phyloP scores from a whole-genome alignment of 2,888 invertebrate species.

The Orthosia cruda region DNA sequence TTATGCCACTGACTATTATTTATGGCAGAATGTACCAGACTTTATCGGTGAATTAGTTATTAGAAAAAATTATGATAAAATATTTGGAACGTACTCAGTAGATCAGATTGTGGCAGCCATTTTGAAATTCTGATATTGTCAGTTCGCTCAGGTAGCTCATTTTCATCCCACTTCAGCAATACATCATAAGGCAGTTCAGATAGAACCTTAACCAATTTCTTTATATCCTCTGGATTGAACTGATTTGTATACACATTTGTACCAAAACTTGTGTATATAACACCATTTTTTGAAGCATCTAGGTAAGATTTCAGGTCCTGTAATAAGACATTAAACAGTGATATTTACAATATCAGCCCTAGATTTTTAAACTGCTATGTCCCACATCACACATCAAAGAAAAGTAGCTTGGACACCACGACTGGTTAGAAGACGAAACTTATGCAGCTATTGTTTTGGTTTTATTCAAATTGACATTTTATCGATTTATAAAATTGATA shows the following conservation, averaged over 20 bases:
- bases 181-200: slow-evolving; percentile 71
- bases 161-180: slow-evolving; percentile 69
- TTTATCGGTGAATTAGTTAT: too few species aligned
- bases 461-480: too few species aligned
- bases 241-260: slow-evolving; percentile 72
- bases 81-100: not conserved
- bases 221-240: slow-evolving; percentile 62
- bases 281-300: slow-evolving; percentile 80
- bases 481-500: too few species aligned
- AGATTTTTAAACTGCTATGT: too few species aligned
- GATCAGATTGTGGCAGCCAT: slow-evolving; percentile 37
- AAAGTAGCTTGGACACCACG: too few species aligned
- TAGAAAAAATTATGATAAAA: too few species aligned
- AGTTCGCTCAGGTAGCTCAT: not conserved
- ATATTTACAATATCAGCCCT: too few species aligned
- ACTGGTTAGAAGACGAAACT: too few species aligned
- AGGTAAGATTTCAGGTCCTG: slow-evolving; percentile 80
- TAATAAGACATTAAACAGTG: slow-evolving; percentile 37
- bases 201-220: slow-evolving; percentile 65
- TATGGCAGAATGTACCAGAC: too few species aligned
- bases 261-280: slow-evolving; percentile 79
- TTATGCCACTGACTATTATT: too few species aligned
- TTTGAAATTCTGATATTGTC: slow-evolving; percentile 29
- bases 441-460: too few species aligned
- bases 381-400: too few species aligned